phyloP scores from a whole-genome alignment of 2,797 vertebrate species.

The Gymnodraco acuticeps region DNA sequence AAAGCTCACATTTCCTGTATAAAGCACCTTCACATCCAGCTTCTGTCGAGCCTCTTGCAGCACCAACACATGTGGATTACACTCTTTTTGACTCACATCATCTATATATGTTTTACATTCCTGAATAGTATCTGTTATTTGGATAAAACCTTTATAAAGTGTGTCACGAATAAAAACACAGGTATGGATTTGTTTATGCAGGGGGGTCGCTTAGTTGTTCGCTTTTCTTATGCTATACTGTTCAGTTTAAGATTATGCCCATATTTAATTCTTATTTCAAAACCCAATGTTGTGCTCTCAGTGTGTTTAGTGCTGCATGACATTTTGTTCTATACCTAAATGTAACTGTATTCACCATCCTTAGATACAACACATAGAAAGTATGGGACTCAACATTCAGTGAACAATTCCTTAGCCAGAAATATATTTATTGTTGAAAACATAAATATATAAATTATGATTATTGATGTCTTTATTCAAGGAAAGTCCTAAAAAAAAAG shows the following conservation, averaged over 20 bases:
- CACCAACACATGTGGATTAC: conserved; percentile 23
- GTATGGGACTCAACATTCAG: conserved; percentile 48
- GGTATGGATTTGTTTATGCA: not conserved
- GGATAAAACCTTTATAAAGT: conserved; percentile 2
- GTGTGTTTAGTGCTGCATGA: not conserved
- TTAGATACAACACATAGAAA: conserved; percentile 35
- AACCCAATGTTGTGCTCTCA: not conserved
- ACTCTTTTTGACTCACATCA: conserved; percentile 6
- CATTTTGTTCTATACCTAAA: not conserved
- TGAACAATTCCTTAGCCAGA: conserved; percentile 69
- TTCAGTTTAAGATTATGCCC: not conserved
- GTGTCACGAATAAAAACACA: conserved; percentile 4
- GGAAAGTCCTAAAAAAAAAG: conserved; percentile 55
- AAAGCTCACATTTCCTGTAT: conserved; percentile 79
- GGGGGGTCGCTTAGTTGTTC: not conserved
- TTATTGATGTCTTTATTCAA: conserved; percentile 71
- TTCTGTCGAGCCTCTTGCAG: conserved; percentile 35
- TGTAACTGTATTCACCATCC: not conserved
- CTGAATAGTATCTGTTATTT: conserved; percentile 5
- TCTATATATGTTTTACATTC: conserved; percentile 20
- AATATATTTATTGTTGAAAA: conserved; percentile 84
- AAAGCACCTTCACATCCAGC: conserved; percentile 59
- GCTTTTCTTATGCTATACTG: not conserved
- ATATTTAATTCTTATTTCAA: not conserved
- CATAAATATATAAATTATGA: conserved; percentile 86